These are phyloP conservation scores for Procavia capensis DNA, from an alignment of 2,113 vertebrate genomes.

Conservation along the genomic window DNA sequence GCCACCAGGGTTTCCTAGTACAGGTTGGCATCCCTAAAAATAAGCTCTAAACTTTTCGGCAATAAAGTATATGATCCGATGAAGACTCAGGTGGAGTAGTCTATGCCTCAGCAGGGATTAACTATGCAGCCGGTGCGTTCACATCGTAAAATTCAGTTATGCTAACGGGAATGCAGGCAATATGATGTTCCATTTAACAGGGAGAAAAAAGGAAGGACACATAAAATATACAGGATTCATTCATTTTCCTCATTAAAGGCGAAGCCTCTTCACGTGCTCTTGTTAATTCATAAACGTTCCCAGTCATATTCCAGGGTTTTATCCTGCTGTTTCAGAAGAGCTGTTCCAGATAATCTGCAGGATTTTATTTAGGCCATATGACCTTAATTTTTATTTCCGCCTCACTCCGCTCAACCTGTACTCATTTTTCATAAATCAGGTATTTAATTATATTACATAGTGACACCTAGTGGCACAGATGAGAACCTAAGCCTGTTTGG, in stretches of 20 bases:
- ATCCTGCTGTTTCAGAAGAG: neutral
- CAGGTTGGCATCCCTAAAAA: neutral
- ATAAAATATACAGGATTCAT: neutral
- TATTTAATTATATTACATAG: slow-evolving; percentile 71
- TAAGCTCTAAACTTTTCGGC: neutral
- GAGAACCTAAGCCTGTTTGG: slow-evolving; percentile 21
- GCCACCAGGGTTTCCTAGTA: too few relatives aligned
- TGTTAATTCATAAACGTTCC: neutral
- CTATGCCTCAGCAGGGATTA: neutral
- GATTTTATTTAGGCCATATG: slow-evolving; percentile 51
- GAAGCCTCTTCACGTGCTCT: neutral
- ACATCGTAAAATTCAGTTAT: slow-evolving; percentile 5
- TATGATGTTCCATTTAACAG: slow-evolving; percentile 23
- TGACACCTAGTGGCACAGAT: slow-evolving; percentile 69
- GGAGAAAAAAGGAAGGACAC: neutral
- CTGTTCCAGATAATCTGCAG: neutral
- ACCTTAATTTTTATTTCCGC: slow-evolving; percentile 69
- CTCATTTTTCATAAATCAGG: neutral
- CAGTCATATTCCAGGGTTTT: slow-evolving; percentile 39
- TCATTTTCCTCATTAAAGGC: neutral
- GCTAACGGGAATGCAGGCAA: slow-evolving; percentile 33
- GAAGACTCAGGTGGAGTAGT: neutral
- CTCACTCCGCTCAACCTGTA: neutral
- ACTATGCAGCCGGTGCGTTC: neutral
- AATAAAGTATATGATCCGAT: neutral